Conservation (phyloP, 2,113 vertebrate species). For the Xenopus borealis region DNA sequence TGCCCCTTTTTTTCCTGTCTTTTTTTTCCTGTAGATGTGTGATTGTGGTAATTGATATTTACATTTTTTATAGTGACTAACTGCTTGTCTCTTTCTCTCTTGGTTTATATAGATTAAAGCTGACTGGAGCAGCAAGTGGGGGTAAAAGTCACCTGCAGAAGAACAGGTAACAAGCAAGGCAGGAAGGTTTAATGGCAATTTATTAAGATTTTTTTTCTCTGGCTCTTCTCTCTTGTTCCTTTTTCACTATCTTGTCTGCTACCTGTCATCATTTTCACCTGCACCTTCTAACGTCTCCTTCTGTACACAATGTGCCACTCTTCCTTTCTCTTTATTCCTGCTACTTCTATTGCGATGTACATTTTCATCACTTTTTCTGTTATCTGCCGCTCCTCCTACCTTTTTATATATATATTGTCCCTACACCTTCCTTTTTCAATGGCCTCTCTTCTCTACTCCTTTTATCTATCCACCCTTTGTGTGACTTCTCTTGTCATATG, state of each 20-base stretch:
- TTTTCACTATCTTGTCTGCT: conserved; percentile 36
- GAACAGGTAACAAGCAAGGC: conserved; percentile 39
- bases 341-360: no score
- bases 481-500: not conserved
- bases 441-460: conserved; percentile 22
- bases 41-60: no score
- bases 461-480: not conserved
- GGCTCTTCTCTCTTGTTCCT: conserved; percentile 33
- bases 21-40: no score
- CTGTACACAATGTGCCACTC: not conserved
- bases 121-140: conserved; percentile 37
- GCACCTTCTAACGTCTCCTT: not conserved
- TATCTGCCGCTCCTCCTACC: not conserved
- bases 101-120: conserved; percentile 49
- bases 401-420: not conserved
- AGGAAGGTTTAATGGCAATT: not conserved
- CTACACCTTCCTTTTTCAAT: not conserved
- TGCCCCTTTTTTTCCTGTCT: no score
- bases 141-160: conserved; percentile 35
- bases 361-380: not conserved
- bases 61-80: no score
- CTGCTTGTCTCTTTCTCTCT: no score
- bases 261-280: conserved; percentile 22
- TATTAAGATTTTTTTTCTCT: conserved; percentile 42
- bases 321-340: not conserved